phyloP scores from a whole-genome alignment of 2,797 vertebrate genomes.

The Chelon labrosus region DNA sequence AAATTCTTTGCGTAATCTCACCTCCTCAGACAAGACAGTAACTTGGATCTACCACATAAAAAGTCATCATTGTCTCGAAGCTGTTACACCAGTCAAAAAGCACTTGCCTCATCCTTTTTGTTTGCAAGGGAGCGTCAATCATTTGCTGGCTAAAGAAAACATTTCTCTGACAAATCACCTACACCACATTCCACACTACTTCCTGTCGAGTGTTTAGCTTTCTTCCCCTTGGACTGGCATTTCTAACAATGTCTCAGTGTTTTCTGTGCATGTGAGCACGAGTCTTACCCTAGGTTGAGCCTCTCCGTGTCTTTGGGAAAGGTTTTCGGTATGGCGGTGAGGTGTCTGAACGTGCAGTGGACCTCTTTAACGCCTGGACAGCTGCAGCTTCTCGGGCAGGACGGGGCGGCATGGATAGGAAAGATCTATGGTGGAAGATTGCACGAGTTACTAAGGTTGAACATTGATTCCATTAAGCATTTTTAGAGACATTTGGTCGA shows the following conservation, averaged over 20 bases:
- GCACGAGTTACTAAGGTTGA: not conserved
- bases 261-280: not conserved
- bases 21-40: not conserved
- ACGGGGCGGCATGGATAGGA: slow-evolving; percentile 27
- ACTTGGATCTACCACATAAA: not conserved
- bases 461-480: not conserved
- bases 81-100: not conserved
- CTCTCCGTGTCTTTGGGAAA: slow-evolving; percentile 75
- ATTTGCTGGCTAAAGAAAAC: slow-evolving; percentile 41
- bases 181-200: slow-evolving; percentile 37
- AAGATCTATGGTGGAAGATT: slow-evolving; percentile 36
- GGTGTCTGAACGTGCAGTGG: slow-evolving; percentile 83
- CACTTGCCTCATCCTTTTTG: slow-evolving; percentile 6
- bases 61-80: not conserved
- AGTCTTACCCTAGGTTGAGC: slow-evolving; percentile 79
- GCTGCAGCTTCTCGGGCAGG: slow-evolving; percentile 76
- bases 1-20: slow-evolving; percentile 5
- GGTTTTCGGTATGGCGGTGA: slow-evolving; percentile 62
- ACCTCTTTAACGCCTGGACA: slow-evolving; percentile 78
- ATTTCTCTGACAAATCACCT: slow-evolving; percentile 25
- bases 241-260: not conserved
- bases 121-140: slow-evolving; percentile 10
- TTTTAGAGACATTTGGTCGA: not conserved
- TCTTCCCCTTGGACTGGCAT: slow-evolving; percentile 18
- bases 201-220: slow-evolving; percentile 52